phyloP scores from a whole-genome alignment of 2,113 vertebrate species.

The Leucosticte australis region DNA sequence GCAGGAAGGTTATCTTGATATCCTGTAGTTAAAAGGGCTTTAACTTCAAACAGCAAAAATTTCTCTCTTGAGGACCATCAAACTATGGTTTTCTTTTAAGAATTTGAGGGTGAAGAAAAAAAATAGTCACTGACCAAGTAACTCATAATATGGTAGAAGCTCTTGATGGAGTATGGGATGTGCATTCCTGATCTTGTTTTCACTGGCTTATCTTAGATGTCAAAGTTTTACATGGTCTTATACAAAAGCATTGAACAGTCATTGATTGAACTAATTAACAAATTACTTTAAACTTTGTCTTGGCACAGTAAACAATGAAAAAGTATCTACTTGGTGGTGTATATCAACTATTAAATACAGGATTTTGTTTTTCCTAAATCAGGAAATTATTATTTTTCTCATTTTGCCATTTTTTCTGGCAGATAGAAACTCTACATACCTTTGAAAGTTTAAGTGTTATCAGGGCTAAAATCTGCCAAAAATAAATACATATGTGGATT shows the following conservation, averaged over 20 bases:
- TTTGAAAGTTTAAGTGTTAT: not conserved
- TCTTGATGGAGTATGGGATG: not conserved
- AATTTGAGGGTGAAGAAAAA: not conserved
- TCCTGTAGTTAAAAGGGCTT: not conserved
- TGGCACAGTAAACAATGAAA: not conserved
- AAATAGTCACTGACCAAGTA: not conserved
- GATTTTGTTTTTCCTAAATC: not conserved
- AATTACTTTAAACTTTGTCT: not conserved
- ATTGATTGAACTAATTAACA: not conserved
- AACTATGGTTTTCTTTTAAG: not conserved
- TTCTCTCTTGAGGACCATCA: not conserved
- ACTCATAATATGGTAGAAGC: not conserved
- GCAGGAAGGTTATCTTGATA: not conserved
- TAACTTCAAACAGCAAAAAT: not conserved
- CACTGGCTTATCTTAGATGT: not conserved
- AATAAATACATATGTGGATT: not conserved
- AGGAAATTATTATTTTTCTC: not conserved
- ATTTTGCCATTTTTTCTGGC: not conserved
- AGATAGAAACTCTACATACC: accelerated
- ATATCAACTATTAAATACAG: not conserved
- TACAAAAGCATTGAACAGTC: not conserved
- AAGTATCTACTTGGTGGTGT: not conserved
- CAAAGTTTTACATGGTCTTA: not conserved
- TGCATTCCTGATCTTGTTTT: not conserved
- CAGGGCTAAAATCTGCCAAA: not conserved